phyloP scores from a whole-genome alignment of 1,140 invertebrate species.

The Druon quercuslanigerum region DNA sequence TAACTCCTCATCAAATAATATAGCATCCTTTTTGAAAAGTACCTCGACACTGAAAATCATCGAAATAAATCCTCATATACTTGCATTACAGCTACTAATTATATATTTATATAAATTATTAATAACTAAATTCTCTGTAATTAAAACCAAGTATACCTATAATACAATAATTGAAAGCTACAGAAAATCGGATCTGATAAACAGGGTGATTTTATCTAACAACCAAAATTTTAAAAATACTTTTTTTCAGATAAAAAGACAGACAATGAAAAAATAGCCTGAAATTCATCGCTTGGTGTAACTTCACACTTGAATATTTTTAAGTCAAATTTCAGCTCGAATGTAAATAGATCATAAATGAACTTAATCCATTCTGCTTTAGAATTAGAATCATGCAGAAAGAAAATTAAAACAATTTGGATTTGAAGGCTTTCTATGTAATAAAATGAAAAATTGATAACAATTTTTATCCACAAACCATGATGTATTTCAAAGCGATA shows the following conservation, averaged over 20 bases:
- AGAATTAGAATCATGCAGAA: too few species aligned
- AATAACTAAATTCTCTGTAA: neutral
- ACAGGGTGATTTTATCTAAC: constrained; percentile 14
- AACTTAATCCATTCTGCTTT: neutral
- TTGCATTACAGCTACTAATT: too few species aligned
- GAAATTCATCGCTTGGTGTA: neutral
- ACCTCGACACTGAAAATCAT: too few species aligned
- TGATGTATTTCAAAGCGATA: too few species aligned
- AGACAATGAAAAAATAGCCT: neutral
- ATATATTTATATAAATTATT: too few species aligned
- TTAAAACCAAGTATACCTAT: neutral
- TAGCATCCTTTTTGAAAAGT: neutral
- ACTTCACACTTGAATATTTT: neutral
- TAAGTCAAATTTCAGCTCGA: neutral
- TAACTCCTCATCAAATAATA: neutral
- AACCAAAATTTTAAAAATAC: neutral
- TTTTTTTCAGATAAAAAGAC: neutral
- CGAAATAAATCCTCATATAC: too few species aligned
- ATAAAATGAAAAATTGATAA: too few species aligned
- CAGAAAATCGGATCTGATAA: neutral
- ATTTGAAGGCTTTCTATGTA: too few species aligned
- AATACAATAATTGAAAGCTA: neutral
- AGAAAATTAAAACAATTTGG: too few species aligned
- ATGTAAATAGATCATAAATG: constrained; percentile 11
- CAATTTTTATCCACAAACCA: too few species aligned